Evolutionary conservation across 1,140 invertebrate genomes (phyloP), one percentile per base, ranked within the genome.

Genomic region (Dendroctonus valens): DNA sequence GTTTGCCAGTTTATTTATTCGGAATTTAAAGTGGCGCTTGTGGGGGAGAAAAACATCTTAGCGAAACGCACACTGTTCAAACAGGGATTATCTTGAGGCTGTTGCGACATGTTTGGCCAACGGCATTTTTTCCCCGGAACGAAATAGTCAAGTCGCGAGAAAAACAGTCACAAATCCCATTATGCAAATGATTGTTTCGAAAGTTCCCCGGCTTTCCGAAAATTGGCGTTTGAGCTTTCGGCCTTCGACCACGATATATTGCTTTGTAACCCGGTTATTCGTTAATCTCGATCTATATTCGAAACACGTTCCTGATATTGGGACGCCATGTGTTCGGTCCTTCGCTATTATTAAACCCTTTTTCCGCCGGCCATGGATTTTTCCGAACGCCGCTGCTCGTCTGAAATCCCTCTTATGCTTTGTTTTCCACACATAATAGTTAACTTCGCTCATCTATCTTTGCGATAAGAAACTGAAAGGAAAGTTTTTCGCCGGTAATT

Each of bases 181-280:
- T 53, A 53, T 48, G 41, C 42, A 59, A 59, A 59, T 12, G 41
- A 46, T 59, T 48, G 42, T 59, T 59, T 59, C 42, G 1, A 37
- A 48, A 48, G 8, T 59, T 48, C 41, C 57, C 52, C 6, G 58
- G 37, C 52, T 52, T 59, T 14, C 59, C 50, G 38, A n/a, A 63
- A 63, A 63, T 54, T 63, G 60, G 50, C 51, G 49, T 63, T 63
- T 63, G 44, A 63, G 60, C 60, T 63, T 63, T 63, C n/a, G 44
- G 50, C 62, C 51, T 58, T 40, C 52, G 52, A 65, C 62, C 39
- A 41, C 49, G 41, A 55, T 65, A 65, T 65, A 65, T 65, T 58
- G 62, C 54, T 65, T 65, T 65, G 62, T 65, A 65, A 65, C 62
- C 62, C 42, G 62, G 62, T 65, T 65, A 65, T 65, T 65, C 62